phyloP scores from a whole-genome alignment of 2,113 vertebrate genomes.

The Aspidoscelis tigris region DNA sequence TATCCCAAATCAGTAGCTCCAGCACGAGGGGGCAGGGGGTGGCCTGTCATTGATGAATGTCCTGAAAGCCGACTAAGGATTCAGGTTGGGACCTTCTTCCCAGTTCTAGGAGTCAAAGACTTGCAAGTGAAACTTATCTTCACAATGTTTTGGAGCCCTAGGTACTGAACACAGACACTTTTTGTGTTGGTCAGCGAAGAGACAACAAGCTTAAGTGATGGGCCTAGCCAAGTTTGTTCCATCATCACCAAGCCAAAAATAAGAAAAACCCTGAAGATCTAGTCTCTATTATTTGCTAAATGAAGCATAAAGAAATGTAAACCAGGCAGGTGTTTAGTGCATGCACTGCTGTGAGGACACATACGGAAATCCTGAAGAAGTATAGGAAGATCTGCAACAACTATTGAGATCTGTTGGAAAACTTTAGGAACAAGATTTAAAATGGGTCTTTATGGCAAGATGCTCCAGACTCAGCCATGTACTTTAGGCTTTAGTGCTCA shows the following conservation, averaged over 20 bases:
- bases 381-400: not conserved
- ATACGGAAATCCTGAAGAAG: not conserved
- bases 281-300: conserved; percentile 39
- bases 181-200: conserved; percentile 51
- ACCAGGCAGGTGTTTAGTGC: conserved; percentile 27
- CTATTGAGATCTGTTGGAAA: not conserved
- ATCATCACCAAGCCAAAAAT: conserved; percentile 37
- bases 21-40: conserved; percentile 53
- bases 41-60: conserved; percentile 56
- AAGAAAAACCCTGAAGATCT: conserved; percentile 53
- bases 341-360: conserved; percentile 10
- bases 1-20: conserved; percentile 65
- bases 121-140: conserved; percentile 68
- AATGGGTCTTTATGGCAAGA: not conserved
- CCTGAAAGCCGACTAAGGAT: conserved; percentile 61
- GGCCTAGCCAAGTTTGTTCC: conserved; percentile 50
- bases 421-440: not conserved
- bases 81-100: conserved; percentile 60
- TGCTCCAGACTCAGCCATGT: not conserved
- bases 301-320: conserved; percentile 19
- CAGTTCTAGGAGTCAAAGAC: conserved; percentile 66
- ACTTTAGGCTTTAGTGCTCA: not conserved
- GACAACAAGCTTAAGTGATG: conserved; percentile 39
- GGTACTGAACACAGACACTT: conserved; percentile 67
- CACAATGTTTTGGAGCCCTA: conserved; percentile 61